Evolutionary conservation across 2,888 invertebrate species (phyloP), one percentile per base, ranked within the genome.

Genomic region (Platerodrilus igneus): DNA sequence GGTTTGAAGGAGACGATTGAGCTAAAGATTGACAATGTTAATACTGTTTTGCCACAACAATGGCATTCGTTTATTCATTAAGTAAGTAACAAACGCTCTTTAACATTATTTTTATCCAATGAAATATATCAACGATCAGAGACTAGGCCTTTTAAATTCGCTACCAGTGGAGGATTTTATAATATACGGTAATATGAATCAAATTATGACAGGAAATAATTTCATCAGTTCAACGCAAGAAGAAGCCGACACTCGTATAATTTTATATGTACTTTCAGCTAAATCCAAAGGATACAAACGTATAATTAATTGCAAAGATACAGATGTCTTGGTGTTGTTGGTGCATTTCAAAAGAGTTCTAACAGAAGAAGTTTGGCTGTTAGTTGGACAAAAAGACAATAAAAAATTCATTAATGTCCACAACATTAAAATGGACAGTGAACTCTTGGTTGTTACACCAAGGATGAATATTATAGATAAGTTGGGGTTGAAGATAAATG

Each of bases 31-130:
- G n/a, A n/a, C n/a, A n/a, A n/a, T n/a, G n/a, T n/a, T n/a, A 18
- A 28, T 29, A 30, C 32, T 25, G 2, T 22, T 15, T 22, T 48
- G 21, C 48, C 45, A 7, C 45, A 45, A 28, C 38, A 47, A 20
- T 45, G 41, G 47, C 30, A 47, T 18, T 29, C 38, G 25, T 47
- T 43, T 21, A 47, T 44, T 17, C 40, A 47, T 34, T 47, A 43
- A 4, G 11, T 33, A n/a, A 29, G 22, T 18, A 48, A 42, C 18
- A 48, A 45, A 29, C 4, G 25, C 6, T n/a, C 32, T 42, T 13
- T 41, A 14, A 45, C 42, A 28, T 25, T 46, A 22, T 48, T 48
- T 37, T 10, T 48, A 14, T 27, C 34, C 4, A 15, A 25, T 14
- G 9, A 25, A 16, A 17, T 23, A 16, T 13, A 16, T 23, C 11